Base-by-base conservation (phyloP, 1,140 invertebrate genomes). In the Melipona quadrifasciata region DNA sequence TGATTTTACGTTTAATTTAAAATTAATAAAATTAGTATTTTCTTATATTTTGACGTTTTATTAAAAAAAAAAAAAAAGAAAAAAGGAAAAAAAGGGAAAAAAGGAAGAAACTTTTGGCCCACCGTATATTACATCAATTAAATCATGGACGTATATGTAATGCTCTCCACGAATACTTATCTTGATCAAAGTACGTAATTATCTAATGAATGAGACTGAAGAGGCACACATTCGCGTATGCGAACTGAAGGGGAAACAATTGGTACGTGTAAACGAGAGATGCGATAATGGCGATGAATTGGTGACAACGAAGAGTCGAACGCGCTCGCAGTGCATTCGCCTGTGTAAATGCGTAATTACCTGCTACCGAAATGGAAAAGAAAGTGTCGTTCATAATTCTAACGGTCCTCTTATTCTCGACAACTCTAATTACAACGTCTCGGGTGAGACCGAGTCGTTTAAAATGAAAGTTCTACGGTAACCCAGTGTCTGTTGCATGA, bases 361-460 rank as follows among this genome's bases (percentile, higher is more conserved):
- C 58, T 21, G 74, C 74, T 47, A 64, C 74, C 34, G 17, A 77
- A 77, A 65, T 14, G 34, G 58, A 27, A 47, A 53, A 61, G 79
- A 80, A 72, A 80, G 47, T 53, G 67, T 58, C 68, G 68, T 47
- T 47, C 68, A 17, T 58, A 24, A 72, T 80, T 71, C 51, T 24
- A 47, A 24, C 65, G 16, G 61, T 24, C 55, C 31, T 61, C 53
- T 72, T 21, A n/a, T 53, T 10, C 51, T 58, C 67, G 21, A 72
- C 53, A 27, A 72, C 53, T 51, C 47, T 74, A 64, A 82, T 82
- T 74, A 82, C 47, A 80, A 80, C 65, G 55, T 47, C 19, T 47
- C 21, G 39, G 14, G 14, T 51, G 10, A 64, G 61, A 16, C 5
- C 8, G 39, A 47, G n/a, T 39, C 67, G 34, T 58, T 65, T 67